phyloP scores from a whole-genome alignment of 35 echinoderm and acorn worm genomes.

The Chiridota heheva region DNA sequence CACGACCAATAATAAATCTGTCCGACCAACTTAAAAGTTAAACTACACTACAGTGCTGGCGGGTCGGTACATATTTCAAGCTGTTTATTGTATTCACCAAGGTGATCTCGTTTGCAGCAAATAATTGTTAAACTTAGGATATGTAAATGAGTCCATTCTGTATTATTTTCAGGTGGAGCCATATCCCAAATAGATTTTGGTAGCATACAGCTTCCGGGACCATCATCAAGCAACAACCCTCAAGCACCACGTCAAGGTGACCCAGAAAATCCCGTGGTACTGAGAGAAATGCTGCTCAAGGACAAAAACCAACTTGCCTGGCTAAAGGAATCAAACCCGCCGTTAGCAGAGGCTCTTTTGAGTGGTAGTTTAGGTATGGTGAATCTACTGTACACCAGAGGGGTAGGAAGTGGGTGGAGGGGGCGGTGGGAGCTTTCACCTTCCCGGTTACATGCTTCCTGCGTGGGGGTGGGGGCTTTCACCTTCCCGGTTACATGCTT shows the following conservation, averaged over 20 bases:
- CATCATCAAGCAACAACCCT: background rate
- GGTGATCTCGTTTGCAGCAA: no score
- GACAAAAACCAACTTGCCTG: conserved; percentile 54
- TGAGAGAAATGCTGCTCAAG: conserved; percentile 61
- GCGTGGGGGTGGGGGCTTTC: background rate
- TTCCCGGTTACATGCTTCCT: background rate
- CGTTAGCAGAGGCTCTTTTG: conserved; percentile 65
- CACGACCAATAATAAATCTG: no score
- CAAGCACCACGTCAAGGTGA: no score
- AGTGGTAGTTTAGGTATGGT: conserved; percentile 66
- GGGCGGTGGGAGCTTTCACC: background rate
- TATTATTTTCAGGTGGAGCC: background rate
- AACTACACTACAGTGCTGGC: no score
- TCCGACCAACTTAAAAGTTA: no score
- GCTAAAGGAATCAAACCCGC: conserved; percentile 72
- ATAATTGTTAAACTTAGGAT: no score
- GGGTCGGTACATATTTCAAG: no score
- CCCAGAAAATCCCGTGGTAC: conserved; percentile 67
- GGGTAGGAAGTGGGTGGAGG: background rate
- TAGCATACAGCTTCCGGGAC: conserved; percentile 57
- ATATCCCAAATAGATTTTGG: conserved; percentile 70
- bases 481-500: no score
- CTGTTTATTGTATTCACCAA: no score
- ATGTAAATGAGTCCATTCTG: no score
- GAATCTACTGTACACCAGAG: no score